A percentile compares a stretch with the other conserved stretches of the same genome.
phyloP scores from a whole-genome alignment of 2,797 vertebrate genomes.

The Chaunax sp. region DNA sequence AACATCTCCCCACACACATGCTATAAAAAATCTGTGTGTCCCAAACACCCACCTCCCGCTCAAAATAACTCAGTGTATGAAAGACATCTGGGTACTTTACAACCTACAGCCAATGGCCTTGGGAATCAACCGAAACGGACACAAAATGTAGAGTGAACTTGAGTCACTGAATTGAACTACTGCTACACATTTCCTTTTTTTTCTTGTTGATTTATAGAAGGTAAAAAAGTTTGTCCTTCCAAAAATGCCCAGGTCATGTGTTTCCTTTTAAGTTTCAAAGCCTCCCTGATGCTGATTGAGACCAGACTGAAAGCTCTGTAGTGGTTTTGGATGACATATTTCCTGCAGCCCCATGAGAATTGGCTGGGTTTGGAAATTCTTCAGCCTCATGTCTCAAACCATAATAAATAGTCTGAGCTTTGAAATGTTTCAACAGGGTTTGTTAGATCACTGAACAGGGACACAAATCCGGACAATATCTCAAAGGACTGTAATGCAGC shows the following conservation, averaged over 20 bases:
- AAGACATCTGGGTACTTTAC: slow-evolving; percentile 50
- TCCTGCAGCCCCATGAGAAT: slow-evolving; percentile 64
- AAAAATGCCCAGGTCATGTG: slow-evolving; percentile 70
- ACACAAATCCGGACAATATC: slow-evolving; percentile 44
- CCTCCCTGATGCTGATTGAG: slow-evolving; percentile 71
- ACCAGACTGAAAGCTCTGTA: slow-evolving; percentile 74
- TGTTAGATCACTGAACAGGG: slow-evolving; percentile 48
- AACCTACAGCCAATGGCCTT: slow-evolving; percentile 43
- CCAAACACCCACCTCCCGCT: slow-evolving; percentile 72
- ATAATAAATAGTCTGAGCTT: slow-evolving; percentile 71
- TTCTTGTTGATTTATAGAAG: slow-evolving; percentile 36
- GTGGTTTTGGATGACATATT: slow-evolving; percentile 81
- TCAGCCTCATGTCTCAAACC: slow-evolving; percentile 61
- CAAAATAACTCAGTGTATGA: slow-evolving; percentile 71
- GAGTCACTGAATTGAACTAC: slow-evolving; percentile 22
- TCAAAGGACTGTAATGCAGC: slow-evolving; percentile 22
- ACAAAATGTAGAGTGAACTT: slow-evolving; percentile 9
- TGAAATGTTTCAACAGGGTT: slow-evolving; percentile 42
- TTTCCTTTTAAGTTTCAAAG: slow-evolving; percentile 82
- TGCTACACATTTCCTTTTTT: slow-evolving; percentile 10
- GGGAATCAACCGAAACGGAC: slow-evolving; percentile 19
- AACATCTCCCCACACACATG: slow-evolving; percentile 60
- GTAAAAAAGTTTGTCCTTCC: slow-evolving; percentile 33
- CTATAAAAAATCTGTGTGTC: slow-evolving; percentile 70
- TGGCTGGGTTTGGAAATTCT: slow-evolving; percentile 65